These are phyloP conservation scores for Acrossocheilus wenchowensis DNA, from an alignment of 2,797 vertebrate genomes.

Conservation along the genomic window DNA sequence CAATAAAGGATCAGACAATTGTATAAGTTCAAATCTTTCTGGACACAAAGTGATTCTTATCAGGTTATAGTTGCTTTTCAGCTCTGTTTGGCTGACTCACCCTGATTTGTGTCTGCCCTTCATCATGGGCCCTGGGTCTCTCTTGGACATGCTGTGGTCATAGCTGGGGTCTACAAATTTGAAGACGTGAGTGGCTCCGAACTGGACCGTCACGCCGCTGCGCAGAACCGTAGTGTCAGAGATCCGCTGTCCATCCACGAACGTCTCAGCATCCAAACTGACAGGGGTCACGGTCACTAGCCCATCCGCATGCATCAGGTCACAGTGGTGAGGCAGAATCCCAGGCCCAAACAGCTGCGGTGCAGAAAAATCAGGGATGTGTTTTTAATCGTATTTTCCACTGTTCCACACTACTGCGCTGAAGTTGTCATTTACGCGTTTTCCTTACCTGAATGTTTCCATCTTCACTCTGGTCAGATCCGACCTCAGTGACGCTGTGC, in stretches of 20 bases:
- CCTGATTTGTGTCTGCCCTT: conserved; percentile 85
- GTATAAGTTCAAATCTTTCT: background rate
- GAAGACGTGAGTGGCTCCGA: conserved; percentile 91
- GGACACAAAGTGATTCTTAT: background rate
- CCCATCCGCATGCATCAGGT: conserved; percentile 94
- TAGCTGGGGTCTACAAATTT: conserved; percentile 98
- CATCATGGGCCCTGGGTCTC: conserved; percentile 83
- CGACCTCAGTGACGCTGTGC: conserved; percentile 94
- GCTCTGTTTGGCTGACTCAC: conserved; percentile 33
- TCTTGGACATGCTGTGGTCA: conserved; percentile 86
- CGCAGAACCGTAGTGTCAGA: conserved; percentile 92
- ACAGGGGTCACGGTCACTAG: conserved; percentile 93
- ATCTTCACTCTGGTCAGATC: conserved; percentile 91
- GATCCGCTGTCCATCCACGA: conserved; percentile 90
- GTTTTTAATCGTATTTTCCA: background rate
- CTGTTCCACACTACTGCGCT: background rate
- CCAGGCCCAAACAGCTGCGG: conserved; percentile 90
- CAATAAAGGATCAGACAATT: background rate
- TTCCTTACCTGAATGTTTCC: conserved; percentile 90
- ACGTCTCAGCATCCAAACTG: conserved; percentile 91
- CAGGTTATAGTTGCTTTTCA: background rate
- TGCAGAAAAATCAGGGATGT: conserved; percentile 3
- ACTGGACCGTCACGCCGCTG: conserved; percentile 93
- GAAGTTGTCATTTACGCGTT: background rate
- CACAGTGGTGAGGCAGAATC: conserved; percentile 94